Evolutionary conservation across 2,888 invertebrate species (phyloP), one percentile per base, ranked within the genome.

Genomic region (Nudaria mundana): DNA sequence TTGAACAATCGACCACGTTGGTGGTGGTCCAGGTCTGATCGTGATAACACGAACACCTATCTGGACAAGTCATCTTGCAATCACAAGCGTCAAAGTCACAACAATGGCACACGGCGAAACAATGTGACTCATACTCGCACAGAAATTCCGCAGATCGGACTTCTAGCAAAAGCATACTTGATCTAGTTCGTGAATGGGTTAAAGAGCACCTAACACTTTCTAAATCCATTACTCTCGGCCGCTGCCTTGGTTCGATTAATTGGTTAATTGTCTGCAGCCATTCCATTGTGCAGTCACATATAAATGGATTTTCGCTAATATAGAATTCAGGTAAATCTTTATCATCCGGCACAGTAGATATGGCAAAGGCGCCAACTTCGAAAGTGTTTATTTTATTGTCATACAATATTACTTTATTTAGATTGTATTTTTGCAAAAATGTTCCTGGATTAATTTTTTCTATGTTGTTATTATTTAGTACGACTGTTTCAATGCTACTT

Each of bases 61-160:
- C 92, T 54, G 96, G 96, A 78, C 96, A 97, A 62, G 94, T 94
- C 94, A 95, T 96, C 90, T 95, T 94, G 82, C 96, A 96, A 86
- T 97, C 96, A 85, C 96, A 97, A 50, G 95, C 95, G 79, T 95
- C 95, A 89, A 94, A 96, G 75, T 95, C 95, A 86, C 96, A 97
- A 85, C 96, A 97, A 81, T 95, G 94, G 80, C 97, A 96, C 49
- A 95, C 83, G 39, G 95, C 92, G 81, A 95, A 95, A 86, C 96
- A 96, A 78, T 95, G 94, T 48, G 93, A 92, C 66, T 93, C 92
- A 82, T 95, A 95, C 56, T 92, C 92, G 78, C 95, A 96, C 57
- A 96, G 90, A 82, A 95, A 95, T 81, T 95, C 93, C 48, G 93
- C 92, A 35, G 94, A 90, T 67, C 92, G 92, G 52, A 94, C 87